phyloP scores from a whole-genome alignment of 2,888 invertebrate species.

The Agriotes lineatus region DNA sequence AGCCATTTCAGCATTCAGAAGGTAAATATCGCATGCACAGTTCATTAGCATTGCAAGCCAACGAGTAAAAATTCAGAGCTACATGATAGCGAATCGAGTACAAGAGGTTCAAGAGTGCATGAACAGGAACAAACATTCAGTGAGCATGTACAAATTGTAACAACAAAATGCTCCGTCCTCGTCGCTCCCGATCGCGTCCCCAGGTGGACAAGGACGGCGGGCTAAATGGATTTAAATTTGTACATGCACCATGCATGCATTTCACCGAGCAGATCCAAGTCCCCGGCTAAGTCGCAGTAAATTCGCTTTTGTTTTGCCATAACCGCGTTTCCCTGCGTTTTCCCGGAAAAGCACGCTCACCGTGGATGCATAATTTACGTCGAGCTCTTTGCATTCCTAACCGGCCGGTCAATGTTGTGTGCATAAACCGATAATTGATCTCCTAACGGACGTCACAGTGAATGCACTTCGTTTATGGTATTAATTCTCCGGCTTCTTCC shows the following conservation, averaged over 20 bases:
- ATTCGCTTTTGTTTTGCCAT: no score
- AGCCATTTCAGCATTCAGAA: slow-evolving; percentile 5
- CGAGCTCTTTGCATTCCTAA: slow-evolving; percentile 29
- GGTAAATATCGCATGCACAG: slow-evolving; percentile 3
- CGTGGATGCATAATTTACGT: slow-evolving; percentile 9
- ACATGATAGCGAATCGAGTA: slow-evolving; percentile 1
- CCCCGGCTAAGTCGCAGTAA: no score
- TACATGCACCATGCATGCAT: background rate
- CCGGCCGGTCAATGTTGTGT: slow-evolving; percentile 16
- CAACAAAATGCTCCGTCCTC: background rate
- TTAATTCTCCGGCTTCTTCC: slow-evolving; percentile 22
- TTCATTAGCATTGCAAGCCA: slow-evolving; percentile 12
- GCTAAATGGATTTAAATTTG: background rate
- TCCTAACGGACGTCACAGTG: slow-evolving; percentile 37
- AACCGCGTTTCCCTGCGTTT: background rate
- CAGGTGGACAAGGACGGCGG: background rate
- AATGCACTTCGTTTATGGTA: slow-evolving; percentile 36
- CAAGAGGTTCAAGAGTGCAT: slow-evolving; percentile 10
- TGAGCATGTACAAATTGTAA: slow-evolving; percentile 12
- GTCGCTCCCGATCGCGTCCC: background rate
- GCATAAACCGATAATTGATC: slow-evolving; percentile 37
- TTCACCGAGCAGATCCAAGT: background rate
- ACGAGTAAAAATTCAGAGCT: slow-evolving; percentile 3
- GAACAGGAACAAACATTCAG: slow-evolving; percentile 15
- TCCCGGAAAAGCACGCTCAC: background rate